Base-by-base conservation (phyloP, 2,797 vertebrate genomes). In the Gallinago nigripennis region DNA sequence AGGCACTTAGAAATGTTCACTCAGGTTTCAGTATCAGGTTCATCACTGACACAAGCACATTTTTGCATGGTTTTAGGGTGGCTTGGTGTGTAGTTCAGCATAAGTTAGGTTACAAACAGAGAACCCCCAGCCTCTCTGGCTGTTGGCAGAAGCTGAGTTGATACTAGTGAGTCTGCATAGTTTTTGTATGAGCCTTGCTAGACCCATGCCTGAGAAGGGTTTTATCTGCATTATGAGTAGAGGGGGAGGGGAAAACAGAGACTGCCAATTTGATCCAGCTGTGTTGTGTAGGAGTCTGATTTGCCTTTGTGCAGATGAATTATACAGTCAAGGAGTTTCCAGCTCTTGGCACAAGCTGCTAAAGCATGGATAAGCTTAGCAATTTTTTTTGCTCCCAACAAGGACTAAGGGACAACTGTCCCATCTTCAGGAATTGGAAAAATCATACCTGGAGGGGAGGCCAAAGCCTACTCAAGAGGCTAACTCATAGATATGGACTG, bases 71-170 rank as follows among this genome's bases (percentile, higher is more conserved):
- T 19, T 82, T 57, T 33, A 77, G 18, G 28, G 16, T 63, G 12
- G 1, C 30, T 69, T 70, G 25, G 5, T 51, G 13, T 51, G 25
- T 69, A 23, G 53, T 25, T 66, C 64, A 25, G 7, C 4, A 8
- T 0, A 0, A 45, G 24, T 21, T 30, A 0, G 0, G 4, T 35
- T 82, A 11, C 30, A 75, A 39, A 68, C 0, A 72, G n/a, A 79
- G n/a, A 69, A 56, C 17, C 3, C 16, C 2, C 33, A 54, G 8
- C 5, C 16, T 90, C 65, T 13, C 13, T 65, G 30, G 37, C 18
- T 57, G 16, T 6, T 46, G 43, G 8, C 60, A 16, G 23, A 71
- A 76, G 6, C 16, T 60, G 64, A 50, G 27, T 6, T 57, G 19
- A 15, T 41, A 39, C 4, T 10, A 21, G 12, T 18, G 12, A 48